Percentiles rank a stretch among this genome's conserved stretches.
Conservation (phyloP, 23 tunicate genomes). For the Ascidia mentula region DNA sequence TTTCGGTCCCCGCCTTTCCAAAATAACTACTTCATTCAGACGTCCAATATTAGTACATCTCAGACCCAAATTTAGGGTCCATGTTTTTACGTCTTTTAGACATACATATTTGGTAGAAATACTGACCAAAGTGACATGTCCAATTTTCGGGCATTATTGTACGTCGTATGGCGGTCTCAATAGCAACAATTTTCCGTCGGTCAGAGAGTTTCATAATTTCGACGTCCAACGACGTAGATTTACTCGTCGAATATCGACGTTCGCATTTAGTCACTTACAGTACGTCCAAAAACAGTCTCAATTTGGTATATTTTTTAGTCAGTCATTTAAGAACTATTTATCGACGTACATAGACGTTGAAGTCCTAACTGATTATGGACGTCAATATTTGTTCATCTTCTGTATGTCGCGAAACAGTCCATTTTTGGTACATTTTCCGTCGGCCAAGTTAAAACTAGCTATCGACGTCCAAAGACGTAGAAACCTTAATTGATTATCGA, state of each 20-base stretch:
- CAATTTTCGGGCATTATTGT: no score
- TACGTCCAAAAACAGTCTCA: not conserved
- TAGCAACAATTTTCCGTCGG: not conserved
- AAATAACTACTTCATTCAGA: no score
- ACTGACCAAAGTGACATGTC: no score
- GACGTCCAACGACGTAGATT: not conserved
- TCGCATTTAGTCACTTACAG: not conserved
- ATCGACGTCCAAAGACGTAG: not conserved
- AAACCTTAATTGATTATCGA: not conserved
- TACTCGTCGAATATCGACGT: not conserved
- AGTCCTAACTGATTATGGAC: no score
- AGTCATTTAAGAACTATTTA: not conserved
- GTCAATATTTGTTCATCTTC: no score
- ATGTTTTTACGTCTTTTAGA: no score
- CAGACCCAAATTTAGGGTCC: no score
- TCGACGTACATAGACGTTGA: no score
- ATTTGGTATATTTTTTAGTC: not conserved
- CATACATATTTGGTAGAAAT: no score
- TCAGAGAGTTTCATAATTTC: not conserved
- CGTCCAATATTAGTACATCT: no score
- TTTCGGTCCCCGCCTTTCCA: no score
- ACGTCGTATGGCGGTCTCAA: no score
- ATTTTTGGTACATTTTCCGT: not conserved
- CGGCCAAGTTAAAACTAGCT: not conserved
- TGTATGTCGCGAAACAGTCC: slow-evolving; percentile 1